Percentiles rank a stretch among this genome's conserved stretches.
phyloP scores from a whole-genome alignment of 2,888 invertebrate species.

The Spisula subtruncata region DNA sequence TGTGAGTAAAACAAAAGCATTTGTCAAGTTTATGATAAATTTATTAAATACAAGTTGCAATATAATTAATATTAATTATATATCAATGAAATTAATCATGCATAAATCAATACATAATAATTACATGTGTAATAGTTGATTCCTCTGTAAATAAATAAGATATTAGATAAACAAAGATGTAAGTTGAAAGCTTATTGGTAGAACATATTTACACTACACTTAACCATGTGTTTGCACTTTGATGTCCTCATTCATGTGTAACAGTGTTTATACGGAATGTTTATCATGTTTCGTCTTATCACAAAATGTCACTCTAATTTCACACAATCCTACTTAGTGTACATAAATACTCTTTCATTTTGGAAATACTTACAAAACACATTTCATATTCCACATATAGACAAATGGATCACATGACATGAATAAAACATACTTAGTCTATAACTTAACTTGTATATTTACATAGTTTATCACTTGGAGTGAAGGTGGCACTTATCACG shows the following conservation, averaged over 20 bases:
- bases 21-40: not conserved
- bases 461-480: not conserved
- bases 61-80: not conserved
- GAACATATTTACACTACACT: not conserved
- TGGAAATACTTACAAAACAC: not conserved
- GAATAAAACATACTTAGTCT: not conserved
- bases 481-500: not conserved
- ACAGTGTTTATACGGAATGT: not conserved
- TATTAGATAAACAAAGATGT: slow-evolving; percentile 7
- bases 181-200: slow-evolving; percentile 11
- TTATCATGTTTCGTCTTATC: not conserved
- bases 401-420: not conserved
- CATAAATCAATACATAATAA: not conserved
- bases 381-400: not conserved
- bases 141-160: not conserved
- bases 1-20: not conserved
- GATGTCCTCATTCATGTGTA: not conserved
- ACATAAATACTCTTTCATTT: not conserved
- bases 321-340: too few species aligned
- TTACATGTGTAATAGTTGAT: not conserved
- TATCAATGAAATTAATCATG: not conserved
- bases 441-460: not conserved
- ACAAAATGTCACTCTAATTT: not conserved
- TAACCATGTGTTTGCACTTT: not conserved
- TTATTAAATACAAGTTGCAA: not conserved